These are phyloP conservation scores for Passer montanus DNA, from an alignment of 2,113 vertebrate species.

Conservation along the genomic window DNA sequence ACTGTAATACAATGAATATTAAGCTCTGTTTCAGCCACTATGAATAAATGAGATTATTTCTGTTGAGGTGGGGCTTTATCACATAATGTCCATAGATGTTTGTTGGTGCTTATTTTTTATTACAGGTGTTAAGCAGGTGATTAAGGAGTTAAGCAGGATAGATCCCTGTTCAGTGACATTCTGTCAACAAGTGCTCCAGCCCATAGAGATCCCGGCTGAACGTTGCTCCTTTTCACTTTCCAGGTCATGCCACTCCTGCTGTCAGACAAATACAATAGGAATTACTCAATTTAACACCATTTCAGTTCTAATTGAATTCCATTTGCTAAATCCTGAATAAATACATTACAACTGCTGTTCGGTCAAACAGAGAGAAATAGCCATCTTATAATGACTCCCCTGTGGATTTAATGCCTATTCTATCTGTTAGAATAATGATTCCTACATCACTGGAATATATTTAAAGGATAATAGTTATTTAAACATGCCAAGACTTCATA, in stretches of 20 bases:
- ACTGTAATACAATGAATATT: neutral
- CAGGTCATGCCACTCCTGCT: conserved; percentile 54
- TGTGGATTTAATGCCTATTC: conserved; percentile 73
- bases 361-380: conserved; percentile 75
- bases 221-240: conserved; percentile 22
- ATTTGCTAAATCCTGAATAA: conserved; percentile 82
- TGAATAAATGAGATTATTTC: neutral
- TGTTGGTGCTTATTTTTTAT: neutral
- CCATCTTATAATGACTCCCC: conserved; percentile 76
- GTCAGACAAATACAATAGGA: conserved; percentile 72
- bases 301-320: conserved; percentile 79
- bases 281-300: conserved; percentile 78
- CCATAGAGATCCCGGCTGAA: neutral
- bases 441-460: conserved; percentile 66
- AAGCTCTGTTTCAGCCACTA: neutral
- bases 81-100: neutral
- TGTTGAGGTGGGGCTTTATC: neutral
- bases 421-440: conserved; percentile 73
- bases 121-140: neutral
- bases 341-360: conserved; percentile 71
- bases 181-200: conserved; percentile 11
- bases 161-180: conserved; percentile 5
- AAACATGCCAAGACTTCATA: conserved; percentile 69
- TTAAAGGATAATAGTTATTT: conserved; percentile 74
- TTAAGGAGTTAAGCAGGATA: conserved; percentile 25